Conservation (phyloP, 1,140 invertebrate genomes). For the Hetaerina americana region DNA sequence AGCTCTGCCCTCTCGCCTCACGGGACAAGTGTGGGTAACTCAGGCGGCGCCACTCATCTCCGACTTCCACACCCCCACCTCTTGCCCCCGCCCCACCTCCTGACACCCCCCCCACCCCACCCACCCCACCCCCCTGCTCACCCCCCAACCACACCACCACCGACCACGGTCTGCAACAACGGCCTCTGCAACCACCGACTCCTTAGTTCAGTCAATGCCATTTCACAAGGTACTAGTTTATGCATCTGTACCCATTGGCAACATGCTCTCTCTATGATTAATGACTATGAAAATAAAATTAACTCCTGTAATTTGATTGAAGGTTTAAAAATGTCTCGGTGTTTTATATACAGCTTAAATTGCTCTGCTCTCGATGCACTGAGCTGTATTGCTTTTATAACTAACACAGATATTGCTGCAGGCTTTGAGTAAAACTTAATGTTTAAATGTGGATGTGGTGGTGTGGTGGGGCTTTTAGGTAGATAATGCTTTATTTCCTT, state of each 20-base stretch:
- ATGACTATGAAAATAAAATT: not conserved
- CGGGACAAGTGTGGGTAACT: slow-evolving; percentile 38
- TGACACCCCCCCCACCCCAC: slow-evolving; percentile 30
- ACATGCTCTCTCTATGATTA: not conserved
- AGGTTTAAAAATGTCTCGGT: not conserved
- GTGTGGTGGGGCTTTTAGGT: slow-evolving; percentile 15
- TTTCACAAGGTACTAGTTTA: slow-evolving; percentile 15
- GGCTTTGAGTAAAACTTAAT: not conserved
- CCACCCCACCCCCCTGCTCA: slow-evolving; percentile 18
- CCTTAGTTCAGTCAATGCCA: not conserved
- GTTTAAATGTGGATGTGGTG: slow-evolving; percentile 12
- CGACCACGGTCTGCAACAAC: slow-evolving; percentile 4
- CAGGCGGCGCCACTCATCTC: slow-evolving; percentile 10
- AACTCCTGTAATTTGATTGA: not conserved
- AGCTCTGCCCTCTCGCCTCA: slow-evolving; percentile 29
- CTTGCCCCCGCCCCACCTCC: slow-evolving; percentile 31
- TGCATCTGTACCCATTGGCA: not conserved
- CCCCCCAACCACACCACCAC: slow-evolving; percentile 15
- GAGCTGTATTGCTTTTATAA: not conserved
- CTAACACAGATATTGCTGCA: not conserved
- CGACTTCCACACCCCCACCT: slow-evolving; percentile 23
- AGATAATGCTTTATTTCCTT: slow-evolving; percentile 4
- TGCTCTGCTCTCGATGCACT: not conserved
- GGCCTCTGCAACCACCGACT: not conserved
- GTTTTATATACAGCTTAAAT: not conserved